A percentile compares a stretch with the other conserved stretches of the same genome.
Conservation (phyloP, 2,797 vertebrate genomes). For the Euthynnus affinis region DNA sequence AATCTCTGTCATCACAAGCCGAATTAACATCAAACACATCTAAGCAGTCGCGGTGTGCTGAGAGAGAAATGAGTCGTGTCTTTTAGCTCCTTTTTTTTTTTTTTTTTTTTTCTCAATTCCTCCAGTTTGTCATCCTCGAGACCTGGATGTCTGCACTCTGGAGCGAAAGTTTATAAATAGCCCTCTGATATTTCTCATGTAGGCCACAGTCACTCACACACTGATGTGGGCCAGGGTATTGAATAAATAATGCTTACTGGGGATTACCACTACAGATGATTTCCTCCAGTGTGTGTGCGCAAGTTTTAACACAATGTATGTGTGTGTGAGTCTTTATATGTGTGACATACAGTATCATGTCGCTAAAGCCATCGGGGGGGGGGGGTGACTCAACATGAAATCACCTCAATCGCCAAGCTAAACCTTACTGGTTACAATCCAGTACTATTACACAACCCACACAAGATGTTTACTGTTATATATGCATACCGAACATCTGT, state of each 20-base stretch:
- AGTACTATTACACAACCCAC: background rate
- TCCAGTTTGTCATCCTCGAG: conserved; percentile 41
- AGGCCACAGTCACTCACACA: conserved; percentile 75
- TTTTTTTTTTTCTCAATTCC: conserved; percentile 23
- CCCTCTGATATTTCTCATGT: conserved; percentile 75
- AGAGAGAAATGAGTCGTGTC: conserved; percentile 16
- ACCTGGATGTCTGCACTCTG: conserved; percentile 49
- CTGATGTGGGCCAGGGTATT: conserved; percentile 76
- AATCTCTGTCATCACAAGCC: conserved; percentile 30
- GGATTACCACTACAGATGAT: conserved; percentile 75
- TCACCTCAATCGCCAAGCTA: conserved; percentile 28
- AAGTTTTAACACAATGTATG: conserved; percentile 46
- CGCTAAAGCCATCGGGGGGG: background rate
- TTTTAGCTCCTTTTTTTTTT: conserved; percentile 27
- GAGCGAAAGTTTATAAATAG: conserved; percentile 73
- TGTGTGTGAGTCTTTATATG: conserved; percentile 19
- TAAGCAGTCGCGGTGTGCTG: conserved; percentile 6
- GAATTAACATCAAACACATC: conserved; percentile 51
- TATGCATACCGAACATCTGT: conserved; percentile 3
- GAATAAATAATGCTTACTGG: conserved; percentile 84
- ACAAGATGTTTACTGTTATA: background rate
- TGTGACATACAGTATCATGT: conserved; percentile 36
- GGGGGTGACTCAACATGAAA: conserved; percentile 25
- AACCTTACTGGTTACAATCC: conserved; percentile 31
- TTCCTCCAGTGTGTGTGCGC: conserved; percentile 53